Evolutionary conservation across 2,888 invertebrate species (phyloP).

Genomic region (Diaperis boleti): DNA sequence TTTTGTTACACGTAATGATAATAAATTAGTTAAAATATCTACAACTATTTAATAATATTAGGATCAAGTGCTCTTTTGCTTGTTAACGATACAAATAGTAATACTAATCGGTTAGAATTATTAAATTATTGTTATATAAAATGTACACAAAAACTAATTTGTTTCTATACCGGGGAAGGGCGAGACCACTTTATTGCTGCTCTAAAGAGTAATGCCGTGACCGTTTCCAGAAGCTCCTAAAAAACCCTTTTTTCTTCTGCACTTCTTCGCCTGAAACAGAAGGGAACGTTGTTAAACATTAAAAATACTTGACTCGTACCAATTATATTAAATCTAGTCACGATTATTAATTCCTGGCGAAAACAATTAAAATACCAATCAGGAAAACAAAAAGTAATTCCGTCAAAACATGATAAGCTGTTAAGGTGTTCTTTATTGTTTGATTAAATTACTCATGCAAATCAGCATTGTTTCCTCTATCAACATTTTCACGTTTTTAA

Average conservation of each 20-base stretch:
- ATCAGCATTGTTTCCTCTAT: conserved; percentile 16
- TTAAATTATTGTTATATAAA: conserved; percentile 55
- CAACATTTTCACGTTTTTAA: background rate
- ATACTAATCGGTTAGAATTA: conserved; percentile 57
- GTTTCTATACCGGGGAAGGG: conserved; percentile 46
- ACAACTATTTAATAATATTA: conserved; percentile 49
- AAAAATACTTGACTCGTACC: background rate
- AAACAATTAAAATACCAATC: conserved; percentile 28
- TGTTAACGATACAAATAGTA: conserved; percentile 56
- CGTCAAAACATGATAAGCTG: conserved; percentile 26
- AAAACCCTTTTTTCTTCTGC: conserved; percentile 89
- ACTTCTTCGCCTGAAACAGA: conserved; percentile 74
- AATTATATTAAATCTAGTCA: background rate
- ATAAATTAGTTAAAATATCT: conserved; percentile 56
- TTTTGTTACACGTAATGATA: conserved; percentile 49
- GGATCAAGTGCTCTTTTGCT: conserved; percentile 51
- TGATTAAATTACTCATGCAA: conserved; percentile 8
- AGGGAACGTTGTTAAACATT: background rate
- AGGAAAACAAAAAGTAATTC: conserved; percentile 25
- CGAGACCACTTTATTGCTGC: conserved; percentile 74
- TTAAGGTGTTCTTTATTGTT: conserved; percentile 19
- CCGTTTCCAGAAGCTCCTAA: conserved; percentile 90
- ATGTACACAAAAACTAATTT: conserved; percentile 57
- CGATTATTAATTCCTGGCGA: conserved; percentile 12
- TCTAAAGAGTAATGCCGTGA: conserved; percentile 89